Percentiles rank a stretch among this genome's conserved stretches.
These are phyloP conservation scores for Chrysopa pallens DNA, from an alignment of 1,140 invertebrate genomes.

Conservation along the genomic window DNA sequence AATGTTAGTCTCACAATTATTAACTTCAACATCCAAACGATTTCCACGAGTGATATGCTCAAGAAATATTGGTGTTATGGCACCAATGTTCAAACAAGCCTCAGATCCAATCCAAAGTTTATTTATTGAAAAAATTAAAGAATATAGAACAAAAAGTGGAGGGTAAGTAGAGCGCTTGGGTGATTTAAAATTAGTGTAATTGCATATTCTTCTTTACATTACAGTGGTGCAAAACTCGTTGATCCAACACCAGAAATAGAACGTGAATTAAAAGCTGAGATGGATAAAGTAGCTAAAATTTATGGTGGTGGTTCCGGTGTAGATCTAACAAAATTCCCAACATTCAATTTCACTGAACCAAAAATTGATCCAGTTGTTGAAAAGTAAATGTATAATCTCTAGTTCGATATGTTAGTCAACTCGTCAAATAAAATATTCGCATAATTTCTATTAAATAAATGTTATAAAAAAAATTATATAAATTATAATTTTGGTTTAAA, in stretches of 20 bases:
- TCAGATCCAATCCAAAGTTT: constrained; percentile 84
- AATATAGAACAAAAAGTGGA: constrained; percentile 62
- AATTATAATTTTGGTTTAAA: too few relatives aligned
- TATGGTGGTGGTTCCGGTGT: constrained; percentile 54
- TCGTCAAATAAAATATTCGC: too few relatives aligned
- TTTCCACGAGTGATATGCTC: constrained; percentile 21
- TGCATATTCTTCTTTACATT: constrained; percentile 11
- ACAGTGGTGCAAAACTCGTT: constrained; percentile 62
- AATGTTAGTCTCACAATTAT: constrained; percentile 15
- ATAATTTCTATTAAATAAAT: too few relatives aligned
- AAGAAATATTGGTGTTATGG: constrained; percentile 46
- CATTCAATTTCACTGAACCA: constrained; percentile 58
- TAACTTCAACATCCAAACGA: constrained; percentile 10
- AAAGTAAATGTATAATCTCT: background rate
- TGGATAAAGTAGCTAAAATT: constrained; percentile 61
- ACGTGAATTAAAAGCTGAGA: constrained; percentile 51
- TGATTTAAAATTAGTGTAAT: background rate
- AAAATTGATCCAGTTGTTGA: constrained; percentile 28
- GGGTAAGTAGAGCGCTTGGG: constrained; percentile 27
- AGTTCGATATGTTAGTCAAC: too few relatives aligned
- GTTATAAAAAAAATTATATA: too few relatives aligned
- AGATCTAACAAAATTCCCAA: constrained; percentile 79
- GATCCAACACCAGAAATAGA: constrained; percentile 60
- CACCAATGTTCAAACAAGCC: constrained; percentile 50
- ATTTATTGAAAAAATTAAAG: constrained; percentile 81